Base-by-base conservation (phyloP, 2,113 vertebrate species). In the Anthoscopus minutus region DNA sequence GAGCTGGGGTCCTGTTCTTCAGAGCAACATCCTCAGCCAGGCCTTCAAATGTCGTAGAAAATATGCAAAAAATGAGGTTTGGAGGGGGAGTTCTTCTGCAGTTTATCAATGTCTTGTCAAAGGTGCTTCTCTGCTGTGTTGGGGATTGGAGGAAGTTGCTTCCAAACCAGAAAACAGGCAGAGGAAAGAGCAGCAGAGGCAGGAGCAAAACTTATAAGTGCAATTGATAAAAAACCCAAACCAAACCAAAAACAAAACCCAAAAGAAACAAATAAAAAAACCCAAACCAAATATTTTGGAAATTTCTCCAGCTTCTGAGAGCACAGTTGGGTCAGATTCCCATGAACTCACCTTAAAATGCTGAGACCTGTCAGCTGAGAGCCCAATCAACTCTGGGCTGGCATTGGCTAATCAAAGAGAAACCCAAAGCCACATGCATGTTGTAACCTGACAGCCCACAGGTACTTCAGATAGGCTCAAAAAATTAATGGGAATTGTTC, bases 391-490 rank as follows among this genome's bases (percentile, higher is more conserved):
- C 53, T 7, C 54, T 33, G 74, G 74, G 58, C 67, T 83, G 79
- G 64, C 72, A n/a, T 23, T 50, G 30, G 7, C 60, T 56, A 51
- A 78, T 70, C 56, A 56, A 15, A 77, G 67, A 70, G 76, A 80
- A 76, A 33, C 13, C 1, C n/a, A n/a, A 25, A 88, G 9, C n/a
- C 40, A 31, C 28, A 0, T 6, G 3, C 44, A 2, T 81, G 92
- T 56, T 58, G 72, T 10, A 81, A 62, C 92, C 88, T 82, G 82
- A 80, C 86, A 83, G 93, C 85, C 83, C 89, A 71, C 89, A 86
- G 86, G 81, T 91, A 64, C 77, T 45, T 30, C 25, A 93, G 83
- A 88, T 92, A 67, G 81, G 65, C 91, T 87, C 1, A 0, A 24
- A 38, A 88, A 72, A 53, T 71, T 76, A 69, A 76, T 89, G 87